Evolutionary conservation across 2,113 vertebrate genomes (phyloP), one percentile per base, ranked within the genome.

Genomic region (Entosphenus tridentatus): DNA sequence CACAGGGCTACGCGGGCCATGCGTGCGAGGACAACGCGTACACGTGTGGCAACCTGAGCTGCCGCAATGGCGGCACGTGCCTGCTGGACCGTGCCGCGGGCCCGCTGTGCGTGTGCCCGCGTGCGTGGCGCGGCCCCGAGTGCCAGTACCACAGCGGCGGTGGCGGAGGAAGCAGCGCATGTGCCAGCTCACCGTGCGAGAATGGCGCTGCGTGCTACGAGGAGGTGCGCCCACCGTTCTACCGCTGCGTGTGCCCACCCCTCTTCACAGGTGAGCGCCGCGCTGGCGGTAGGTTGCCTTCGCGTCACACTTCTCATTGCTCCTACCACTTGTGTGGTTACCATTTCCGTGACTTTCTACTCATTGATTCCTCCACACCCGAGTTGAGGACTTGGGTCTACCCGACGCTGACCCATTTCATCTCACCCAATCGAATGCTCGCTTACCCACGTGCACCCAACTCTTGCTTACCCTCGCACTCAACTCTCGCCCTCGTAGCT

Each of bases 121-220:
- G n/a, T n/a, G n/a, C 62, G 18, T 65, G 18, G n/a, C n/a, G n/a
- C 62, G 62, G 62, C 8, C 62, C 62, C 62, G 62, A 65, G 18
- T 65, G 62, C 62, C n/a, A 65, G 62, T 65, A 65, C 62, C n/a
- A 16, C 9, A 18, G n/a, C 18, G 62, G 39, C 39, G 39, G 39
- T 39, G 39, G 39, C 39, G 39, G 39, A 39, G 39, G 39, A 39
- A 78, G 83, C 77, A 91, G 83, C 78, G 84, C 85, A 57, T 98
- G 93, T 72, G n/a, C 18, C 18, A n/a, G 62, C 62, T 16, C 18
- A 10, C 62, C 62, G 62, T 65, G 62, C 62, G n/a, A 16, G n/a
- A 65, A 65, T 18, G n/a, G 18, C n/a, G 62, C n/a, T 16, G 18
- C 62, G n/a, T 65, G 62, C 62, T 18, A 16, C 62, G 62, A 65